Percentiles rank a stretch among this genome's conserved stretches.
Evolutionary conservation across 2,113 vertebrate species (phyloP).

Genomic region (Eptesicus fuscus): DNA sequence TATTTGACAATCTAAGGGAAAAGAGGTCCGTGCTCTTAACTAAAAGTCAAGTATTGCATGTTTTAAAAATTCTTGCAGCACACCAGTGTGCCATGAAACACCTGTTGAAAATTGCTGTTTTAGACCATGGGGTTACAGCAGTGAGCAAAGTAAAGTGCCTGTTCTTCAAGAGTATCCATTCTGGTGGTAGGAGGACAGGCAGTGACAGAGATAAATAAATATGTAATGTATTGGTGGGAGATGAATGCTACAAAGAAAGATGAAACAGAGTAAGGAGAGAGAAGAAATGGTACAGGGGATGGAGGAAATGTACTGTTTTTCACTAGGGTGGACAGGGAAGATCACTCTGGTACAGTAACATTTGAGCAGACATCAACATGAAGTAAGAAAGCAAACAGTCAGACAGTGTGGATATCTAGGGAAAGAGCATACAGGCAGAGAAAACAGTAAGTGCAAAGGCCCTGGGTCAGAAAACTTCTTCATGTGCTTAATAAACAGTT

Average conservation of each 20-base stretch:
- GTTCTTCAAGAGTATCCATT: not conserved
- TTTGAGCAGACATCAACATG: not conserved
- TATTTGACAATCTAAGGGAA: not conserved
- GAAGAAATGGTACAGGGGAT: not conserved
- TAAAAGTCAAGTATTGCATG: not conserved
- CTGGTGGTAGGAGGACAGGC: not conserved
- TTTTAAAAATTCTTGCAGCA: not conserved
- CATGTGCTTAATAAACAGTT: not conserved
- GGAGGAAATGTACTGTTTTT: not conserved
- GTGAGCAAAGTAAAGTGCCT: not conserved
- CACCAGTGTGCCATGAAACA: not conserved
- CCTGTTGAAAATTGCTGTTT: not conserved
- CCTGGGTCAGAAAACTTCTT: not conserved
- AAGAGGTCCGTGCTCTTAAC: not conserved
- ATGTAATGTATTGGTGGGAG: not conserved
- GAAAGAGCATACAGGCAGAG: not conserved
- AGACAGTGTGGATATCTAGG: not conserved
- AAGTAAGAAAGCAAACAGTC: not conserved
- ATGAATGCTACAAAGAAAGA: not conserved
- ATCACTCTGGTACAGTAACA: too few relatives aligned
- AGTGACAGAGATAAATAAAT: not conserved
- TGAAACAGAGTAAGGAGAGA: not conserved
- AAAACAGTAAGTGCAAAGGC: not conserved
- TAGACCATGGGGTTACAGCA: not conserved
- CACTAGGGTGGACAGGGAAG: not conserved